Evolutionary conservation across 2,888 invertebrate genomes (phyloP).

Genomic region (Netelia inedita): DNA sequence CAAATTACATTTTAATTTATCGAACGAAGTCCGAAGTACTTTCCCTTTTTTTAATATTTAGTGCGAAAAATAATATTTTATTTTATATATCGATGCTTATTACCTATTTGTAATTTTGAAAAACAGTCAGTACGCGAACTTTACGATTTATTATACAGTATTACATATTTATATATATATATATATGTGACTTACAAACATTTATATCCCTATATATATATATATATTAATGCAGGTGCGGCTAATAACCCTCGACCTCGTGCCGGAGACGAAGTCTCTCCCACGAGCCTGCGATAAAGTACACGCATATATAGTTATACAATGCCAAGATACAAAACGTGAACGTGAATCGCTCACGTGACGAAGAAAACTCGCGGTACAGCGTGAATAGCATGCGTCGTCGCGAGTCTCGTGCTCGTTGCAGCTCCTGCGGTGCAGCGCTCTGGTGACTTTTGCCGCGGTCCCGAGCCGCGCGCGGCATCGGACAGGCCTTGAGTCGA

Average conservation of each 20-base stretch:
- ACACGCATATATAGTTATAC: not conserved
- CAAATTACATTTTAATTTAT: no score
- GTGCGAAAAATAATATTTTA: no score
- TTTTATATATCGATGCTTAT: not conserved
- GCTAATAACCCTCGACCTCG: constrained; percentile 66
- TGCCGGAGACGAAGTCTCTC: constrained; percentile 55
- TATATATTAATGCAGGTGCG: constrained; percentile 53
- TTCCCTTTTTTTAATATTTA: no score
- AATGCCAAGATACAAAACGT: constrained; percentile 34
- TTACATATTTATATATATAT: not conserved
- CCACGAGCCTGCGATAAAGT: constrained; percentile 45
- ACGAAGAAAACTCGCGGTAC: constrained; percentile 54
- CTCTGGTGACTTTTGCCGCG: constrained; percentile 60
- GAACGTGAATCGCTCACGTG: constrained; percentile 68
- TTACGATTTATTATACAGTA: not conserved
- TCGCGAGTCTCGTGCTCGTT: constrained; percentile 61
- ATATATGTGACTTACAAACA: constrained; percentile 8
- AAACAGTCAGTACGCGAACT: constrained; percentile 17
- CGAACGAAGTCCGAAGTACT: no score
- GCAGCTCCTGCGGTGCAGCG: constrained; percentile 43
- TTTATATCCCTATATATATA: not conserved
- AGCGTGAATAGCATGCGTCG: constrained; percentile 53
- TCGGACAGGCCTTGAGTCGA: constrained; percentile 78
- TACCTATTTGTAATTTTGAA: not conserved
- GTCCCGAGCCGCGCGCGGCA: constrained; percentile 51